Evolutionary conservation across 2,888 invertebrate genomes (phyloP), one percentile per base, ranked within the genome.

Genomic region (Celastrina argiolus): DNA sequence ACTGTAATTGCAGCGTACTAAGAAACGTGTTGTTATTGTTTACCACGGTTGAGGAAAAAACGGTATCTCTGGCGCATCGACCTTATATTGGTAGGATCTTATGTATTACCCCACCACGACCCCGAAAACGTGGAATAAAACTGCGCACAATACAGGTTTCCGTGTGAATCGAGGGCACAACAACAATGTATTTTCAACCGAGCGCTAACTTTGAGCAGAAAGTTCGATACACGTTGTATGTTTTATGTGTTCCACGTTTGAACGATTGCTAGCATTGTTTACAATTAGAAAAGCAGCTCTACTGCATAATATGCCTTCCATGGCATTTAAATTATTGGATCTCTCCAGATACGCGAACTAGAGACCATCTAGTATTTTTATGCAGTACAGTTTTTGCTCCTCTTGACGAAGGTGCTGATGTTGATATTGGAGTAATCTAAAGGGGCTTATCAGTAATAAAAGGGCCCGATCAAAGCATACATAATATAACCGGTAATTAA

Each of bases 111-210:
- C 18, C 45, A 8, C 8, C 16, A 18, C 16, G 12, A 51, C 51
- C 51, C 51, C 51, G 51, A 51, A 51, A 51, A 26, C 22, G 51
- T 51, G 51, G 22, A 51, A 51, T 51, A 26, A 51, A 51, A 51
- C 51, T 51, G 51, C 51, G 51, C 51, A 22, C 51, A 51, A 51
- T 22, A 51, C 51, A 51, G 14, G 51, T 51, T 51, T 51, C 51
- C 51, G 51, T 26, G 22, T 14, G 51, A 51, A 22, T 51, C 22
- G 51, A 51, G 51, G 51, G 22, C 51, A 31, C 7, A 51, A 51
- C 22, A 45, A 26, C 51, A 26, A 26, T 51, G 51, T 26, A 51
- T 22, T 51, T 26, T 26, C 22, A 26, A 51, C 5, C 51, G 22
- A 51, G 51, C 51, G 12, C 22, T 51, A 2, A 22, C 26, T 51